A percentile compares a stretch with the other conserved stretches of the same genome.
These are phyloP conservation scores for Halcyon chelicuti DNA, from an alignment of 2,797 vertebrate genomes.

Conservation along the genomic window DNA sequence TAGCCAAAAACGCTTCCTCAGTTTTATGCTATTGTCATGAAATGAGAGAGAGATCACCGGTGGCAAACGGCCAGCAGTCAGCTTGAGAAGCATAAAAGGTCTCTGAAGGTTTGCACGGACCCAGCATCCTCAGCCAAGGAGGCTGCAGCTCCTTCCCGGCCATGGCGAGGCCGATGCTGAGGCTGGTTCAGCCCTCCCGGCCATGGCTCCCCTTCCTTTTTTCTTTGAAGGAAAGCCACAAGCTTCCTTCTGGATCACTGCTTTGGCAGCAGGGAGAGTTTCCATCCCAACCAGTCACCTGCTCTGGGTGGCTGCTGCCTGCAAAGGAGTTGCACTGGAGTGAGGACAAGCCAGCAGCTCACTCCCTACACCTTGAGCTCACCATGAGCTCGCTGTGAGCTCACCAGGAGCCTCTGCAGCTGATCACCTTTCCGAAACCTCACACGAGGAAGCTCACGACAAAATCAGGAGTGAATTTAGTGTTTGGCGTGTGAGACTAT, in stretches of 20 bases:
- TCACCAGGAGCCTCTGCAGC: rapidly evolving
- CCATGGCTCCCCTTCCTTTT: rapidly evolving
- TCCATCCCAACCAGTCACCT: rapidly evolving
- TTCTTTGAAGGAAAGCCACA: neutral
- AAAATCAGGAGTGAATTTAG: neutral
- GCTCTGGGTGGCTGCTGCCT: neutral
- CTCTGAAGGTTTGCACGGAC: neutral
- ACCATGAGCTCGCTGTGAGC: rapidly evolving
- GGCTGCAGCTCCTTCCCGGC: neutral
- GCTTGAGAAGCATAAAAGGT: neutral
- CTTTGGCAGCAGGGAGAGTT: neutral
- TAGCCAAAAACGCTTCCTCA: neutral
- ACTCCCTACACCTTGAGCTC: rapidly evolving
- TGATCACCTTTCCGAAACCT: rapidly evolving
- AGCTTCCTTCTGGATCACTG: neutral
- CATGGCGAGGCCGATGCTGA: neutral
- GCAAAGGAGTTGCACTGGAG: rapidly evolving
- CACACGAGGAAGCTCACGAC: rapidly evolving
- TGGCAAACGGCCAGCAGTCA: neutral
- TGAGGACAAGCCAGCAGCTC: neutral
- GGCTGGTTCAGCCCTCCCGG: rapidly evolving
- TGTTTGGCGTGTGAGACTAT: neutral
- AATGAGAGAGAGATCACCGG: neutral
- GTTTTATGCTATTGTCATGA: neutral
- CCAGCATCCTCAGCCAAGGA: neutral